Percentiles rank a stretch among this genome's conserved stretches.
Conservation (phyloP, 2,888 invertebrate genomes). For the Acanthoscelides obtectus region DNA sequence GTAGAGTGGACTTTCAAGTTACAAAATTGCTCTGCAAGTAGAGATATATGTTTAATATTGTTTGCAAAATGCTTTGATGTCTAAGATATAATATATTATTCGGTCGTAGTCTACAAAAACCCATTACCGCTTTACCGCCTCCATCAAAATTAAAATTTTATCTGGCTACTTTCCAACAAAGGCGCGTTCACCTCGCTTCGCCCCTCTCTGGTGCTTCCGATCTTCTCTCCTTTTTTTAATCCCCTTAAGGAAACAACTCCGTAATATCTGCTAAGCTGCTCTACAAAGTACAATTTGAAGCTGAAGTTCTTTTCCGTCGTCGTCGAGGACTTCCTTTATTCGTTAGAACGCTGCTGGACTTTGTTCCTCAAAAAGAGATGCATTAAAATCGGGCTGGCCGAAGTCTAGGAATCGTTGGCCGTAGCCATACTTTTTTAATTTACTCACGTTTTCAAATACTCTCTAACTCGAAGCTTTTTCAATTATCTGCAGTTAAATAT, state of each 20-base stretch:
- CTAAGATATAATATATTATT: background rate
- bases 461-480: too few relatives aligned
- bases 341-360: background rate
- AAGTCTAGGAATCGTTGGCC: too few relatives aligned
- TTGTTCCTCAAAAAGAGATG: background rate
- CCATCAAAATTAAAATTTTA: background rate
- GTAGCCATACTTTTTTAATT: too few relatives aligned
- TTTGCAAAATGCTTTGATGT: background rate
- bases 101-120: background rate
- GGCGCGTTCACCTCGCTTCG: background rate
- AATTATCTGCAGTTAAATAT: too few relatives aligned
- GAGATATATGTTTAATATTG: background rate
- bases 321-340: background rate
- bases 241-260: background rate
- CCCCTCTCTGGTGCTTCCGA: background rate
- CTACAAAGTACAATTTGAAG: background rate
- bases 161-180: background rate
- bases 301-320: background rate
- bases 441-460: too few relatives aligned
- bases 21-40: too few relatives aligned
- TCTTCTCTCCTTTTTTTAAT: background rate
- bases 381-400: background rate
- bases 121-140: background rate
- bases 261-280: background rate
- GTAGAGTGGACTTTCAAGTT: too few relatives aligned